Evolutionary conservation across 2,888 invertebrate genomes (phyloP), one percentile per base, ranked within the genome.

Genomic region (Hymenopus coronatus): DNA sequence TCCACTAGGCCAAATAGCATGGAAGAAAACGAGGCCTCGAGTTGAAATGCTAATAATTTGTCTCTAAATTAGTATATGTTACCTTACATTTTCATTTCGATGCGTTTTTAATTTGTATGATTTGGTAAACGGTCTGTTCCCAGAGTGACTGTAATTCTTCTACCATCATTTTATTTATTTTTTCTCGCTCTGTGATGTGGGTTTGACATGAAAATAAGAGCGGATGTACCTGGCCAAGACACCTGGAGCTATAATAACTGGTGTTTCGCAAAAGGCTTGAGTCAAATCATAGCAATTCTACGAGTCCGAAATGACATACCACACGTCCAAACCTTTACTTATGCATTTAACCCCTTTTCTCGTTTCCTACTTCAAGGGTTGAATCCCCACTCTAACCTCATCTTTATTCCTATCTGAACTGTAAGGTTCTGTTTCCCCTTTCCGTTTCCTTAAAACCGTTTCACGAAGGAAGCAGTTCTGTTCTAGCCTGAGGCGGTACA

Each of bases 111-210:
- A 89, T 89, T 88, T 83, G 81, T 89, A 88, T 89, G 46, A 89
- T 88, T 89, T 82, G 85, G 88, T 89, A 89, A 89, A 89, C 89
- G 88, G 46, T 89, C 88, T 46, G 86, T 89, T 70, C 83, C 70
- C 9, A n/a, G 54, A 87, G 87, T 87, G 28, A 87, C 87, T 87
- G 87, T 87, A 87, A 87, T 87, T 87, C 54, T 54, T 70, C 28
- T 28, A 70, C 6, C 70, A 54, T 86, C 81, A 82, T 87, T 27
- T 82, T 87, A 82, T 82, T 82, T 70, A 70, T 70, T 70, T 70
- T 70, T 70, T 70, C 54, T 70, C 6, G 20, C 6, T 70, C 28
- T 30, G 40, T 88, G 88, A 88, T 84, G 88, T 81, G 81, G 88
- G 88, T 88, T 88, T 88, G 88, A 88, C 88, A 88, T 85, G 88